A percentile compares a stretch with the other conserved stretches of the same genome.
These are phyloP conservation scores for Macropis europaea DNA, from an alignment of 2,888 invertebrate genomes.

Conservation along the genomic window DNA sequence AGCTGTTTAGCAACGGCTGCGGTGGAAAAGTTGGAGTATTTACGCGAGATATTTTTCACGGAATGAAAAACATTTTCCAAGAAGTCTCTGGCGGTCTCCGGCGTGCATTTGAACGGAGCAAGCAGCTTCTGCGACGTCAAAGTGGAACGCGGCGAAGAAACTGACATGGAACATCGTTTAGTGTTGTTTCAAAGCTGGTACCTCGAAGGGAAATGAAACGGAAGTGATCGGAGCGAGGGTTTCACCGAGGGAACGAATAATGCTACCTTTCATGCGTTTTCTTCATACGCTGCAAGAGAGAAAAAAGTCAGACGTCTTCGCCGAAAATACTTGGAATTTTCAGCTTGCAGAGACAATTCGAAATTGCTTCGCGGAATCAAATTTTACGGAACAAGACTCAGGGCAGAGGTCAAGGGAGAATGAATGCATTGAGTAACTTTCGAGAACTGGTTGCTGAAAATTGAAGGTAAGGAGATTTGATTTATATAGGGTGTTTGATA, in stretches of 20 bases:
- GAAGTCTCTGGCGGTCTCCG: too few relatives aligned
- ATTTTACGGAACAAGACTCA: too few relatives aligned
- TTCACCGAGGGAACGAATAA: conserved; percentile 27
- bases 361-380: too few relatives aligned
- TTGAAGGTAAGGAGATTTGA: conserved; percentile 29
- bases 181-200: not conserved
- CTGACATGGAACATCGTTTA: not conserved
- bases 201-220: conserved; percentile 10
- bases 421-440: not conserved
- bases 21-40: too few relatives aligned
- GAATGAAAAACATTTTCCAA: too few relatives aligned
- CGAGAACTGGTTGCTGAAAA: not conserved
- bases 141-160: conserved; percentile 2
- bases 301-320: conserved; percentile 6
- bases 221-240: conserved; percentile 14
- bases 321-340: conserved; percentile 4
- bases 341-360: too few relatives aligned
- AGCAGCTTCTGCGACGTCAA: conserved; percentile 5
- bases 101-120: too few relatives aligned
- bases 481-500: too few relatives aligned
- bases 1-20: too few relatives aligned
- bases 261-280: conserved; percentile 28
- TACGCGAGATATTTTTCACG: too few relatives aligned
- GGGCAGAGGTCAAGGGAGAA: not conserved
- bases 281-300: not conserved